A percentile compares a stretch with the other conserved stretches of the same genome.
phyloP scores from a whole-genome alignment of 2,113 vertebrate genomes.

The Calyptomena viridis region DNA sequence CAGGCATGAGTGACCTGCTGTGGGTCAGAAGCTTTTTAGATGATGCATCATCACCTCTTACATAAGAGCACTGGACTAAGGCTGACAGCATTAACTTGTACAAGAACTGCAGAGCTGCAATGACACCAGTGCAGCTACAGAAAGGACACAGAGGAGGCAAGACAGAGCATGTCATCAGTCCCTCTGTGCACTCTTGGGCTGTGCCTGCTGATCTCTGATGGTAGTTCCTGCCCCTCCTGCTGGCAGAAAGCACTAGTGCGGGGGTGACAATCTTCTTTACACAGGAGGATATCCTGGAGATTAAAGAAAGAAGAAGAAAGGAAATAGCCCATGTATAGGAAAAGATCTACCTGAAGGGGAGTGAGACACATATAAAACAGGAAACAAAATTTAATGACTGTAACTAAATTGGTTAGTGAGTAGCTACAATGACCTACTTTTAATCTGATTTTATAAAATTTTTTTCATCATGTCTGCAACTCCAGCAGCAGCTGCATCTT shows the following conservation, averaged over 20 bases:
- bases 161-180: neutral
- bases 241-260: neutral
- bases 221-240: neutral
- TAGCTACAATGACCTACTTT: neutral
- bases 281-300: conserved; percentile 3
- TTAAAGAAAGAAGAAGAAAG: conserved; percentile 4
- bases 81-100: neutral
- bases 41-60: neutral
- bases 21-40: neutral
- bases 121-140: neutral
- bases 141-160: neutral
- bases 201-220: neutral
- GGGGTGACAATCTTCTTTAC: conserved; percentile 43
- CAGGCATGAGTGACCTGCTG: neutral
- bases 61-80: neutral
- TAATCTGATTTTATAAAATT: neutral
- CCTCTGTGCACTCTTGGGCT: rapidly evolving
- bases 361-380: neutral
- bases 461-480: neutral
- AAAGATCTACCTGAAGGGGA: neutral
- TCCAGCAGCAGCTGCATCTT: neutral
- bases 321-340: neutral
- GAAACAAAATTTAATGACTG: neutral
- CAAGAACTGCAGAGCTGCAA: neutral
- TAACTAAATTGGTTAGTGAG: neutral